Conservation (phyloP, 2,113 vertebrate species). For the Sinocyclocheilus grahami region DNA sequence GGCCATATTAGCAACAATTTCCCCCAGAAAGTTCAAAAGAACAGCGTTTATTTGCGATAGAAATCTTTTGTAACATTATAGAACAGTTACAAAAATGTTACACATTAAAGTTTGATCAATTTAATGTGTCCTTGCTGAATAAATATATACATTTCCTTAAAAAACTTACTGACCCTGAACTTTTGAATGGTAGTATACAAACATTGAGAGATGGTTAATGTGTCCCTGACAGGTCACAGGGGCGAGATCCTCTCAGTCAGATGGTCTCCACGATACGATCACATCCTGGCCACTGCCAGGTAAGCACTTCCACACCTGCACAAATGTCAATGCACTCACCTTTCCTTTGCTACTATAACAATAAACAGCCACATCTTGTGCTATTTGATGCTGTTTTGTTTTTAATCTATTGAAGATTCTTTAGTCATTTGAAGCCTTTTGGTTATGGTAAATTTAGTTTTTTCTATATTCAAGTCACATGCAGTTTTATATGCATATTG, state of each 20-base stretch:
- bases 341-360: neutral
- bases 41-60: neutral
- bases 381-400: constrained; percentile 11
- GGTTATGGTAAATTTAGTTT: neutral
- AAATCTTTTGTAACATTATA: neutral
- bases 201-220: neutral
- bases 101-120: no score
- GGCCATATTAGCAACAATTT: neutral
- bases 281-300: constrained; percentile 93
- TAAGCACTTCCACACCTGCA: constrained; percentile 63
- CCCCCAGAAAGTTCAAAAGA: neutral
- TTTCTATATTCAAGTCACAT: constrained; percentile 36
- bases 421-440: neutral
- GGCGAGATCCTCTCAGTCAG: constrained; percentile 89
- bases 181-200: neutral
- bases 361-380: neutral
- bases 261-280: constrained; percentile 92
- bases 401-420: neutral
- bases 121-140: neutral
- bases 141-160: neutral
- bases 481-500: constrained; percentile 56
- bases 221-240: constrained; percentile 83
- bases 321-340: neutral
- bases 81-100: no score
- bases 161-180: neutral